Conservation (phyloP, 2,888 invertebrate species). For the Coleophora flavipennella region DNA sequence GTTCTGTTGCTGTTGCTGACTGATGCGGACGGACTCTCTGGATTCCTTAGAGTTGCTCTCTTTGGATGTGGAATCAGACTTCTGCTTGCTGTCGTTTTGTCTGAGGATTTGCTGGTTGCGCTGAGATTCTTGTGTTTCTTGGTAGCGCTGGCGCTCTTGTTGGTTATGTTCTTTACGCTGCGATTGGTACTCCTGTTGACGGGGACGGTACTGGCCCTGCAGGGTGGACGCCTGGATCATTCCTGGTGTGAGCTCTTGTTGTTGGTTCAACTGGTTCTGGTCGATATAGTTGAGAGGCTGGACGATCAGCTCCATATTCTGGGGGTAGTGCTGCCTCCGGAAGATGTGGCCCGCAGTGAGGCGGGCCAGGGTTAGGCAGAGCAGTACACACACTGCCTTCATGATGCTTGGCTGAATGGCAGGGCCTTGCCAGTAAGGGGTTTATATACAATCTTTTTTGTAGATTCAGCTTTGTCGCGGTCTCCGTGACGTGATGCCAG, state of each 20-base stretch:
- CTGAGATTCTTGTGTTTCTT: not conserved
- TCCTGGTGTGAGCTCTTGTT: constrained; percentile 1
- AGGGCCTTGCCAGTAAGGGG: constrained; percentile 13
- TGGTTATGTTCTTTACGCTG: constrained; percentile 8
- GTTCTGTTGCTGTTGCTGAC: constrained; percentile 11
- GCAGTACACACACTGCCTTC: constrained; percentile 47
- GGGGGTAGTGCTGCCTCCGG: constrained; percentile 26
- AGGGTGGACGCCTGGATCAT: not conserved
- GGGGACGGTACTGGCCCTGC: not conserved
- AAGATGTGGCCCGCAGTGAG: constrained; percentile 47
- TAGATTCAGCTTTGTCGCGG: constrained; percentile 22
- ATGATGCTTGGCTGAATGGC: constrained; percentile 35
- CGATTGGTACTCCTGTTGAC: not conserved
- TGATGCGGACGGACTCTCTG: constrained; percentile 14
- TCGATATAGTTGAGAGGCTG: constrained; percentile 32
- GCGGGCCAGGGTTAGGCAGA: constrained; percentile 48
- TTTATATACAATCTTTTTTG: constrained; percentile 33
- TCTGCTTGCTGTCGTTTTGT: not conserved
- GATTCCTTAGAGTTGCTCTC: constrained; percentile 19
- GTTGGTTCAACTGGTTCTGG: constrained; percentile 19
- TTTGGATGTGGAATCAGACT: constrained; percentile 14
- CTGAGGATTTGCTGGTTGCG: not conserved
- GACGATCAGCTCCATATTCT: constrained; percentile 26
- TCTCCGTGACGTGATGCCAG: too few relatives aligned
- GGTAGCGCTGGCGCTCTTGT: not conserved